Conservation (phyloP, 2,797 vertebrate genomes). For the Eulemur albifrons region DNA sequence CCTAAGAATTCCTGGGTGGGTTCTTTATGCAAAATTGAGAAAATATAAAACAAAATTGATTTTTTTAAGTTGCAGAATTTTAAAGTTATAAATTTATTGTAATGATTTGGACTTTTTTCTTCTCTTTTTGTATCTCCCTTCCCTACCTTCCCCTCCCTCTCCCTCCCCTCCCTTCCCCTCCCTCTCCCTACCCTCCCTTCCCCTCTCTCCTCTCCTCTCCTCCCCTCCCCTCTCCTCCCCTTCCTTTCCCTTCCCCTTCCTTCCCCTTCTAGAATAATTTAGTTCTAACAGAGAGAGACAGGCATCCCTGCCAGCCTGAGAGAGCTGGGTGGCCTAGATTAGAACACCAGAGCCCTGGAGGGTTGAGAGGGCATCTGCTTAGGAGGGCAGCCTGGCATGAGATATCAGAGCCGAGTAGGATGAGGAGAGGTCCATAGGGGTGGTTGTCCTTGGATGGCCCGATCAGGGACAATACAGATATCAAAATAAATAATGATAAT, state of each 20-base stretch:
- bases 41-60: not conserved
- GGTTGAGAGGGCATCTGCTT: not conserved
- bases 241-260: not conserved
- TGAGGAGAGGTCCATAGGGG: not conserved
- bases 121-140: not conserved
- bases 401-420: not conserved
- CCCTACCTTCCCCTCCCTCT: not conserved
- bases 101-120: not conserved
- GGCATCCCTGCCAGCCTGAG: not conserved
- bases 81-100: not conserved
- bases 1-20: not conserved
- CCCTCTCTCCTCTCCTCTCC: not conserved
- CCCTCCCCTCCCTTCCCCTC: too few species aligned
- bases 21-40: conserved; percentile 2
- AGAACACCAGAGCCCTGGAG: not conserved
- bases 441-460: not conserved
- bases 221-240: not conserved
- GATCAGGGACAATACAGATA: not conserved
- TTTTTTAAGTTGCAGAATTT: conserved; percentile 10
- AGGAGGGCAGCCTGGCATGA: not conserved
- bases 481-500: not conserved
- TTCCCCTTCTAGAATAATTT: not conserved
- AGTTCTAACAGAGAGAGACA: not conserved
- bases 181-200: not conserved
- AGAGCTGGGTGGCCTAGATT: not conserved